Conservation (phyloP, 2,888 invertebrate genomes). For the Stenolophus ochropezus region DNA sequence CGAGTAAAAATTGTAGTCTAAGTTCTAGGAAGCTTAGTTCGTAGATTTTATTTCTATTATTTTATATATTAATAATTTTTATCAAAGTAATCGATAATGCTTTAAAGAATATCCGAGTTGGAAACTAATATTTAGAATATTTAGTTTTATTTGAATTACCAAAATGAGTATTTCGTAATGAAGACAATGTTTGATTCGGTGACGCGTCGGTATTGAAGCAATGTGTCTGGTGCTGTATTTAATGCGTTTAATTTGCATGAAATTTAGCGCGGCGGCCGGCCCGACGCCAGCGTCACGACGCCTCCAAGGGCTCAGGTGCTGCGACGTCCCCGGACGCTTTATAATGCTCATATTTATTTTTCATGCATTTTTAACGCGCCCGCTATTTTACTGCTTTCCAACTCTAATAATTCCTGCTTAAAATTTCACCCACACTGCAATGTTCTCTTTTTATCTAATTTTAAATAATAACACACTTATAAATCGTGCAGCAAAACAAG, state of each 20-base stretch:
- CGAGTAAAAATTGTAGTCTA: too few species aligned
- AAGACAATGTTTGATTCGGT: neutral
- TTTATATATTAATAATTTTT: too few species aligned
- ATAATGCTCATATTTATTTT: constrained; percentile 55
- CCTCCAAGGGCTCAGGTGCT: constrained; percentile 21
- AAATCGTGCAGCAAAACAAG: neutral
- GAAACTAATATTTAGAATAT: too few species aligned
- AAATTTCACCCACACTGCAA: constrained; percentile 5
- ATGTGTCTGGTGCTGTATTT: constrained; percentile 43
- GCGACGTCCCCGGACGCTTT: constrained; percentile 34
- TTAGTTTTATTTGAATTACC: too few species aligned
- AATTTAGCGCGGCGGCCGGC: constrained; percentile 5
- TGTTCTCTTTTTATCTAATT: constrained; percentile 32
- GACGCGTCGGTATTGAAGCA: constrained; percentile 29
- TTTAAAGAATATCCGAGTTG: too few species aligned
- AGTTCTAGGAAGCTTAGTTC: too few species aligned
- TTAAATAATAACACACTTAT: constrained; percentile 27
- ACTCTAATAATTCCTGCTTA: constrained; percentile 36
- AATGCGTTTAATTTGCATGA: constrained; percentile 49
- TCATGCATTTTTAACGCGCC: constrained; percentile 52
- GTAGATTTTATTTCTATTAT: too few species aligned
- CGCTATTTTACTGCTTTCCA: constrained; percentile 36
- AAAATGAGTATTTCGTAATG: too few species aligned
- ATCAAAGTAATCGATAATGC: too few species aligned
- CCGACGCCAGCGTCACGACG: neutral